phyloP scores from a whole-genome alignment of 2,888 invertebrate genomes.

The Cerastis rubricosa region DNA sequence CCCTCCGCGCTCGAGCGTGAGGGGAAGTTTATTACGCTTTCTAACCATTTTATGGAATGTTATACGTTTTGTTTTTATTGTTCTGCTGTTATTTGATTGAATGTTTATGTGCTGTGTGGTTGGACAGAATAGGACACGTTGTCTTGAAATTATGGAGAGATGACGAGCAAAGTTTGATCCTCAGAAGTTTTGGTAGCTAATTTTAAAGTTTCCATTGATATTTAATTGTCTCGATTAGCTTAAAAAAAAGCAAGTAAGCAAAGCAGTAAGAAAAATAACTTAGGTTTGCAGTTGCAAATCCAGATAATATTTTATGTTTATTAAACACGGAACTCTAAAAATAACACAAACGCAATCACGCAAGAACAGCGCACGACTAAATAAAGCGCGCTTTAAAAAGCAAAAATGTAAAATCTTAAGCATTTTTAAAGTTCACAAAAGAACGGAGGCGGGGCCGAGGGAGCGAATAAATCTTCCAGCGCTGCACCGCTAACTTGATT shows the following conservation, averaged over 20 bases:
- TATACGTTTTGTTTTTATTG: constrained; percentile 58
- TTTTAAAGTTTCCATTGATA: background rate
- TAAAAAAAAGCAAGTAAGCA: background rate
- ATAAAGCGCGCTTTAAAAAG: constrained; percentile 58
- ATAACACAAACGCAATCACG: constrained; percentile 56
- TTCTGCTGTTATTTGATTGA: constrained; percentile 50
- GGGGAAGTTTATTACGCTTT: constrained; percentile 60
- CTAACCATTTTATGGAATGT: constrained; percentile 55
- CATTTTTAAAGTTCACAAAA: constrained; percentile 68
- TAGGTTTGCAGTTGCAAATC: constrained; percentile 1
- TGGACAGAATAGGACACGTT: constrained; percentile 5
- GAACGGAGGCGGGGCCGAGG: constrained; percentile 53
- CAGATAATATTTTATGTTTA: constrained; percentile 18
- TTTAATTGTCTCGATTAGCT: background rate
- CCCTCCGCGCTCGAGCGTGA: constrained; percentile 42
- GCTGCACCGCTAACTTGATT: constrained; percentile 69
- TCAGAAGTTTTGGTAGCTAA: background rate
- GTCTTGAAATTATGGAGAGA: background rate
- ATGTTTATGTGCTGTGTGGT: constrained; percentile 38
- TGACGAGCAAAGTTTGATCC: background rate
- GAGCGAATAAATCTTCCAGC: constrained; percentile 67
- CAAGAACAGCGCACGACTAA: constrained; percentile 53
- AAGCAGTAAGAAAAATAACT: background rate
- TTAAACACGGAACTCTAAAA: constrained; percentile 42
- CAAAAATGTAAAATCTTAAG: constrained; percentile 64